These are phyloP conservation scores for Acanthosepion lycidas DNA, from an alignment of 2,888 invertebrate genomes.

Conservation along the genomic window DNA sequence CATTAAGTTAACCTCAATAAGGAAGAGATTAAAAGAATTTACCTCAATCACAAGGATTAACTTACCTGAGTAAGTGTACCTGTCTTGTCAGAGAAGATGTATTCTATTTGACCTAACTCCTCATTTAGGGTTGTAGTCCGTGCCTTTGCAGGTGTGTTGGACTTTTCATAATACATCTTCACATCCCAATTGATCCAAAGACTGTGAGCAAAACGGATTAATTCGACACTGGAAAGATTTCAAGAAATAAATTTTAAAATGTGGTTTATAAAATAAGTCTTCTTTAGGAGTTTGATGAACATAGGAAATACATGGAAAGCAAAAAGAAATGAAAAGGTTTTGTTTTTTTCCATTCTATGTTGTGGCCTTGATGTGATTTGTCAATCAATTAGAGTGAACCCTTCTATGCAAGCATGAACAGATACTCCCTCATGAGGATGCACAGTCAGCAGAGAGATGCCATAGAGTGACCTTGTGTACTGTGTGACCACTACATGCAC, in stretches of 20 bases:
- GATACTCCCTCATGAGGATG: no score
- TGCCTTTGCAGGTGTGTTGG: slow-evolving; percentile 93
- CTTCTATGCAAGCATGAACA: no score
- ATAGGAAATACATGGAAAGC: not conserved
- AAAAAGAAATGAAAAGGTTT: no score
- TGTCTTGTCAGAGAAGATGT: slow-evolving; percentile 99
- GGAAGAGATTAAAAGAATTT: no score
- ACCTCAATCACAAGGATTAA: not conserved
- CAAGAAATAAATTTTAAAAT: not conserved
- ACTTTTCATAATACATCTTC: slow-evolving; percentile 95
- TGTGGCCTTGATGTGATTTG: no score
- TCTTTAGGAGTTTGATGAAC: not conserved
- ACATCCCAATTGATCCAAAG: slow-evolving; percentile 99
- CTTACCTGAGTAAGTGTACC: slow-evolving; percentile 91
- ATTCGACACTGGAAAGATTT: slow-evolving; percentile 80
- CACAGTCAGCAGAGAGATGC: no score
- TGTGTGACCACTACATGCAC: no score
- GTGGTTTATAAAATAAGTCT: not conserved
- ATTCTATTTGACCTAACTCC: slow-evolving; percentile 98
- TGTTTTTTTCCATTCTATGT: no score
- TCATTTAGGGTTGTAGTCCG: slow-evolving; percentile 98
- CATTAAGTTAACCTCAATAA: no score
- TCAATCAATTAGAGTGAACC: no score
- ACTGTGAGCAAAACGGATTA: slow-evolving; percentile 98
- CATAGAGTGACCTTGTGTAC: no score